Evolutionary conservation across 2,888 invertebrate genomes (phyloP).

Genomic region (Thera obeliscata): DNA sequence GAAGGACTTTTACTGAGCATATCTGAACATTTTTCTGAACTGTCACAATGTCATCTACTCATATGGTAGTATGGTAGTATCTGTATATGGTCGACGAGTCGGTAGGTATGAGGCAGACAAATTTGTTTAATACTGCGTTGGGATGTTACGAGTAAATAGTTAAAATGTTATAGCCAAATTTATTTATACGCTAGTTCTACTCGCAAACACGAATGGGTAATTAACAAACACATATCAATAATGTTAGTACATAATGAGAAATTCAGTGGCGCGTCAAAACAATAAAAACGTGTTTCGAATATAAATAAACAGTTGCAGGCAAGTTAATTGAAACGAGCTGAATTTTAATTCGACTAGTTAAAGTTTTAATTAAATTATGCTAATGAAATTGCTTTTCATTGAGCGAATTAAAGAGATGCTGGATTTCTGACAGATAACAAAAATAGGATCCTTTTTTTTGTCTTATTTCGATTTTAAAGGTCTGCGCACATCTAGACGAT

Average conservation of each 20-base stretch:
- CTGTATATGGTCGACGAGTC: too few species aligned
- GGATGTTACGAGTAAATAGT: background rate
- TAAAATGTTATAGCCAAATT: background rate
- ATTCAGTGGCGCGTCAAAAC: slow-evolving; percentile 9
- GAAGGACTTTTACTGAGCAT: too few species aligned
- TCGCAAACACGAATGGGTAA: slow-evolving; percentile 14
- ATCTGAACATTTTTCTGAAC: too few species aligned
- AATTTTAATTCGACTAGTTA: slow-evolving; percentile 22
- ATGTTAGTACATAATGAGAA: slow-evolving; percentile 26
- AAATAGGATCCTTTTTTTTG: too few species aligned
- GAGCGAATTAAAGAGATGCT: slow-evolving; percentile 5
- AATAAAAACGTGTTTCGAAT: slow-evolving; percentile 25
- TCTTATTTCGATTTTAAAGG: too few species aligned
- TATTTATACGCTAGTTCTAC: background rate
- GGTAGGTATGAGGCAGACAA: too few species aligned
- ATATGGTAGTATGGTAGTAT: too few species aligned
- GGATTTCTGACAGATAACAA: slow-evolving; percentile 4
- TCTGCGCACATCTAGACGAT: too few species aligned
- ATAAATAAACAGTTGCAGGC: slow-evolving; percentile 25
- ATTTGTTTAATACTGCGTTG: too few species aligned
- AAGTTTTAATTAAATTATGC: slow-evolving; percentile 38
- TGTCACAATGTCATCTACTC: too few species aligned
- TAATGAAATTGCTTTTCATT: slow-evolving; percentile 24
- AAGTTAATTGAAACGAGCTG: slow-evolving; percentile 24
- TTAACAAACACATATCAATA: slow-evolving; percentile 24